Evolutionary conservation across 2,797 vertebrate genomes (phyloP), one percentile per base, ranked within the genome.

Genomic region (Alectoris magna): DNA sequence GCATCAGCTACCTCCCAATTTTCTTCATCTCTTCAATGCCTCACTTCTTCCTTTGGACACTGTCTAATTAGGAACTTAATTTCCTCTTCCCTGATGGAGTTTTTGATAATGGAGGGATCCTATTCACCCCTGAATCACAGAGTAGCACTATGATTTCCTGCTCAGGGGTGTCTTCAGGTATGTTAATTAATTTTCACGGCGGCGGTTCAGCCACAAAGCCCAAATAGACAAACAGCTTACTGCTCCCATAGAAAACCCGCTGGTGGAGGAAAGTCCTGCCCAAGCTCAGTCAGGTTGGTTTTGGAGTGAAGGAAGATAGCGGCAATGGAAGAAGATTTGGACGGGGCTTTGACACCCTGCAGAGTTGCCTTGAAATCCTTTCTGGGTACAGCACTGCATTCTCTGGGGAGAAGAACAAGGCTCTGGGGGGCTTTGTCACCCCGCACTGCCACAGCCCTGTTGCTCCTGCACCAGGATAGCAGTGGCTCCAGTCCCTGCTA

Each of bases 41-140:
- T 98, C 97, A 96, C 97, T 97, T 97, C 98, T 98, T 98, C 98
- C 97, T 98, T 98, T 98, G 98, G 98, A 98, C 98, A 98, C 98
- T 98, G 98, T 98, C 98, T 98, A 98, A 98, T 99, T 99, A 99
- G 98, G 98, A 98, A 98, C 98, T 98, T 98, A 97, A 98, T 99
- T 99, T 99, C 98, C 99, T 98, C 98, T 98, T 98, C 97, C 96
- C 96, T 95, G 96, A 97, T 98, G 98, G 98, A 97, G 97, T 96
- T 97, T 97, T 97, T 97, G 97, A 98, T 97, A 98, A 97, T 96
- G 69, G 95, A 91, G 71, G 58, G 95, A 96, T 96, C 89, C 96
- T 94, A 97, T 97, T 98, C 96, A 97, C 95, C 86, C 79, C 73
- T 79, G 96, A 97, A 85, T 94, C 95, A 93, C 91, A 84, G 94